Evolutionary conservation across 2,113 vertebrate genomes (phyloP), one percentile per base, ranked within the genome.

Genomic region (Crotophaga sulcirostris): DNA sequence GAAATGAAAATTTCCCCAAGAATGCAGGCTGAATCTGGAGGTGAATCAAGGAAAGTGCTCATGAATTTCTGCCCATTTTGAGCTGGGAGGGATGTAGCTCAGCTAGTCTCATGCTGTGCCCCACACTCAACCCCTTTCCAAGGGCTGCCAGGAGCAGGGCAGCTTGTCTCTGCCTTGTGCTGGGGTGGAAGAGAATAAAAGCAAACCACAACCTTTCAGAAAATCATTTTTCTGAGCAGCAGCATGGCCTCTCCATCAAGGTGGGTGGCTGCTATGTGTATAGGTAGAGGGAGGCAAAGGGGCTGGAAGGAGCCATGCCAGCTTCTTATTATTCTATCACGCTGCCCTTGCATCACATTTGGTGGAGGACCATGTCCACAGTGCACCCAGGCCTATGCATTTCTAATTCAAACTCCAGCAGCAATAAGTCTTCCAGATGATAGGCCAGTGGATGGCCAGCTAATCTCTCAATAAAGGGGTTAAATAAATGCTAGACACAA

Each of bases 211-310:
- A 6, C 4, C 4, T 42, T 51, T 34, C 33, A 7, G 33, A 82
- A 87, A 78, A 26, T 2, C 3, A 9, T 26, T 9, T 75, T 63
- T 18, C 59, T 40, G 11, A 74, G 68, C 28, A 90, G 55, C 49
- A 87, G 11, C 59, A 36, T 0, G 0, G 1, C 14, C 13, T 23
- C 21, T 81, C 34, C 42, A 11, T 15, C 36, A 58, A 5, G 28
- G 15, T 24, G 33, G 63, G 42, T 38, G 13, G 33, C 52, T 87
- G 45, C 44, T 55, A 2, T 31, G 6, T 2, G 4, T 26, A 28
- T 49, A 18, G 23, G 58, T 54, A 6, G 51, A 93, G 16, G 7
- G 17, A 86, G 47, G 47, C 20, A 47, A 88, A 54, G 20, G 15
- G 49, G 63, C 16, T 16, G 13, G 23, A 73, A 26, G 29, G 49